A percentile compares a stretch with the other conserved stretches of the same genome.
Conservation (phyloP, 2,113 vertebrate species). For the Trogon surrucura region DNA sequence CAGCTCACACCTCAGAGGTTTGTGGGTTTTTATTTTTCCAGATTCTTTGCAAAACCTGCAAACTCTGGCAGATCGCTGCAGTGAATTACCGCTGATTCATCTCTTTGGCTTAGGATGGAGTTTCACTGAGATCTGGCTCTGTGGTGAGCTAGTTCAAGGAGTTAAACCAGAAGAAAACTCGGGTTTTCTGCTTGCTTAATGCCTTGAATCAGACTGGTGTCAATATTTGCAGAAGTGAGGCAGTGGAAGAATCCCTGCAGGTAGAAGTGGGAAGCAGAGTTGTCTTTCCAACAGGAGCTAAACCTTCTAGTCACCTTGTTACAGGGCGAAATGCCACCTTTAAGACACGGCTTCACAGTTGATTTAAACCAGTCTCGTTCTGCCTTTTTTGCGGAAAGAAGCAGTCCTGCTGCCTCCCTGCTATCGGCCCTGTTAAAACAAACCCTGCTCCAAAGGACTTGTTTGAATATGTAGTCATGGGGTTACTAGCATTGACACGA, state of each 20-base stretch:
- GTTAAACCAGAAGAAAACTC: not conserved
- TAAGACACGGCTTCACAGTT: not conserved
- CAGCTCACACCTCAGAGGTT: not conserved
- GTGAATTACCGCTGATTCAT: slow-evolving; percentile 15
- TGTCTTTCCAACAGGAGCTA: not conserved
- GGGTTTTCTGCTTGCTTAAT: not conserved
- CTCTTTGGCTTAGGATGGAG: slow-evolving; percentile 6
- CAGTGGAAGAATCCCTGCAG: not conserved
- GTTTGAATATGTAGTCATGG: not conserved
- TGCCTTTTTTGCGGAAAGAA: not conserved
- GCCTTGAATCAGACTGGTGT: not conserved
- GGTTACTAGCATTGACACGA: not conserved
- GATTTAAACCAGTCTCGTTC: not conserved
- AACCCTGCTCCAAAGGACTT: not conserved
- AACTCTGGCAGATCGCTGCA: slow-evolving; percentile 18
- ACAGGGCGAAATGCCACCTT: not conserved
- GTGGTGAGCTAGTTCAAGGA: not conserved
- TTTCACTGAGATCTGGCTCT: slow-evolving; percentile 1
- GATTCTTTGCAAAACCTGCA: slow-evolving; percentile 24
- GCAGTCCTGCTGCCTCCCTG: not conserved
- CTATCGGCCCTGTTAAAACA: not conserved
- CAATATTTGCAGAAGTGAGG: not conserved
- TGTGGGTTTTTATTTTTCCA: not conserved
- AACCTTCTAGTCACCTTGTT: not conserved
- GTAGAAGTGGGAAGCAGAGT: not conserved